Evolutionary conservation across 53 echinoderm and acorn worm genomes (phyloP).

Genomic region (Henricia sp.): DNA sequence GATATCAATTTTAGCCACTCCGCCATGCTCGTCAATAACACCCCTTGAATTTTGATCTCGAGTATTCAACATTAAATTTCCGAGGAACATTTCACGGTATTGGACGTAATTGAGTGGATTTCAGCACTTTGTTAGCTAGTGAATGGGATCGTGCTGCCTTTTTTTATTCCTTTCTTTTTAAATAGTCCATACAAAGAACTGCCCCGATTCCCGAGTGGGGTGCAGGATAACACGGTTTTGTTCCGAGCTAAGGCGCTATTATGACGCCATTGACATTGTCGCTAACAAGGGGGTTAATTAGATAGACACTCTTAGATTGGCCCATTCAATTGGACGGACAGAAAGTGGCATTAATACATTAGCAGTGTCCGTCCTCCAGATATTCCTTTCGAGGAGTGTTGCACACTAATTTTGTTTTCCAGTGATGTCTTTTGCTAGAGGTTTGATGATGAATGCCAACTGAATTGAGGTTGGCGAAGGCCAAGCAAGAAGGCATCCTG

Average conservation of each 20-base stretch:
- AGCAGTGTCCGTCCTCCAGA: not conserved
- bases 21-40: not conserved
- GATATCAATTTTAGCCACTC: conserved; percentile 1
- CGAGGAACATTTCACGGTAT: not conserved
- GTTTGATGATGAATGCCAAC: not conserved
- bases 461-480: not conserved
- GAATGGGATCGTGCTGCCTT: not conserved
- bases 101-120: conserved; percentile 16
- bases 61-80: too few species aligned
- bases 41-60: not conserved
- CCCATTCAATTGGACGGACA: not conserved
- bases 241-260: not conserved
- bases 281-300: conserved; percentile 21
- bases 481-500: not conserved
- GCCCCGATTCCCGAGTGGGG: conserved; percentile 15
- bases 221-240: not conserved
- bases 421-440: not conserved
- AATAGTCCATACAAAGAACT: conserved; percentile 8
- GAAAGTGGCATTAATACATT: not conserved
- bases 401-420: not conserved
- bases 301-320: not conserved
- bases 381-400: not conserved
- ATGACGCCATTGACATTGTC: not conserved
- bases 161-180: not conserved
- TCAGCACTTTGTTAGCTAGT: conserved; percentile 17